A percentile compares a stretch with the other conserved stretches of the same genome.
phyloP scores from a whole-genome alignment of 2,113 vertebrate species.

The Colius striatus region DNA sequence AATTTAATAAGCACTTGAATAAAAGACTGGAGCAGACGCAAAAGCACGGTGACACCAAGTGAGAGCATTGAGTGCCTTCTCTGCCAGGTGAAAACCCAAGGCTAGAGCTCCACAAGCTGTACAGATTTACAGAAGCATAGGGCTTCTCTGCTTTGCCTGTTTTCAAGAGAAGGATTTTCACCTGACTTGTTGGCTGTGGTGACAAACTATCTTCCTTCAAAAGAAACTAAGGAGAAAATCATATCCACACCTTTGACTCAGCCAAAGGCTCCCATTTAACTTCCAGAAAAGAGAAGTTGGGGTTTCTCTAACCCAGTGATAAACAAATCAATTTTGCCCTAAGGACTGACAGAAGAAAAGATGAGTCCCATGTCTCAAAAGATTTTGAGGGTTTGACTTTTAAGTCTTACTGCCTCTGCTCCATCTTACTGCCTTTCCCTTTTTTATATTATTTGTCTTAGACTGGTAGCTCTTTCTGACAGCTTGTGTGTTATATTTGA shows the following conservation, averaged over 20 bases:
- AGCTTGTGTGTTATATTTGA: slow-evolving; percentile 37
- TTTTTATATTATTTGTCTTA: slow-evolving; percentile 29
- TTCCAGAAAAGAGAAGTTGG: neutral
- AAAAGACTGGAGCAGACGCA: neutral
- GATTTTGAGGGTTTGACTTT: neutral
- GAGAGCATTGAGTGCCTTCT: neutral
- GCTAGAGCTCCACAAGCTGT: neutral
- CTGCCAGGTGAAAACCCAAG: neutral
- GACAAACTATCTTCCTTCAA: neutral
- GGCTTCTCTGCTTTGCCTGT: neutral
- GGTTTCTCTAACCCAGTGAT: neutral
- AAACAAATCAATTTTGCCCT: neutral
- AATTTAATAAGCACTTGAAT: neutral
- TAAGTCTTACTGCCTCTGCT: neutral
- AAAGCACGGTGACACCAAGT: neutral
- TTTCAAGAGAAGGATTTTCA: neutral
- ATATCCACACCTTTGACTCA: neutral
- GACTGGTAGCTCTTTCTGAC: slow-evolving; percentile 12
- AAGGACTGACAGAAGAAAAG: neutral
- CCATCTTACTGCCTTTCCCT: neutral
- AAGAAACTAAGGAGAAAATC: neutral
- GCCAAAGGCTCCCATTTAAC: neutral
- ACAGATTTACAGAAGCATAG: neutral
- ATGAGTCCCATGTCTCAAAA: neutral
- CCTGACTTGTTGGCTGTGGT: neutral